phyloP scores from a whole-genome alignment of 2,797 vertebrate species.

The Sphenopsis melanotis region DNA sequence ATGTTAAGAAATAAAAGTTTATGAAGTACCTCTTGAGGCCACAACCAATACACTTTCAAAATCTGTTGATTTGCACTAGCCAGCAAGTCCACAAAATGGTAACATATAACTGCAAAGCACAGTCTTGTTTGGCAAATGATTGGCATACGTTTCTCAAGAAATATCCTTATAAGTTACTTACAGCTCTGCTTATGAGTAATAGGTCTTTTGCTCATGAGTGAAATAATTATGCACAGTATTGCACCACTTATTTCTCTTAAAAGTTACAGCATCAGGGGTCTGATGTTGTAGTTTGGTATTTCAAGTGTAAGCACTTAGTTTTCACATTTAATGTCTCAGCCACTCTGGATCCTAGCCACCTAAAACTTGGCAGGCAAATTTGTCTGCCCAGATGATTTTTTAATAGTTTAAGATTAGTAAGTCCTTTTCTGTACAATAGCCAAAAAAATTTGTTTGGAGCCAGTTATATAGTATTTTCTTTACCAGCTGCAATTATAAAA shows the following conservation, averaged over 20 bases:
- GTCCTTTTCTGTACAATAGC: slow-evolving; percentile 25
- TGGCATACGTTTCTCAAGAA: slow-evolving; percentile 42
- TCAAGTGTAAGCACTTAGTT: slow-evolving; percentile 50
- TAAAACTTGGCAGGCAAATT: slow-evolving; percentile 64
- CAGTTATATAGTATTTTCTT: slow-evolving; percentile 6
- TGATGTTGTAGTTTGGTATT: slow-evolving; percentile 63
- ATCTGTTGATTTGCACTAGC: slow-evolving; percentile 3
- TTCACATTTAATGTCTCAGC: slow-evolving; percentile 65
- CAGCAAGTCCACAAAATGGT: neutral
- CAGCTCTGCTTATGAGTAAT: slow-evolving; percentile 25
- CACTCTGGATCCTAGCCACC: slow-evolving; percentile 63
- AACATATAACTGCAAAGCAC: neutral
- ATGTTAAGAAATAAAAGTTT: slow-evolving; percentile 13
- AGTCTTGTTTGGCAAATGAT: slow-evolving; percentile 8
- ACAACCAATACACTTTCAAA: neutral
- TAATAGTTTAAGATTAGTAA: slow-evolving; percentile 57
- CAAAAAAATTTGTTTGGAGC: slow-evolving; percentile 31
- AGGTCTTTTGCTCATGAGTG: slow-evolving; percentile 20
- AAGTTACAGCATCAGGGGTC: slow-evolving; percentile 53
- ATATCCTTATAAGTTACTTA: slow-evolving; percentile 13
- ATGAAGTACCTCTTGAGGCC: neutral
- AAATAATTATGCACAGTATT: slow-evolving; percentile 61
- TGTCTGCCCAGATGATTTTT: slow-evolving; percentile 55
- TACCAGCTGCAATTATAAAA: slow-evolving; percentile 5
- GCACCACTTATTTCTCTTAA: slow-evolving; percentile 63